Conservation (phyloP, 2,113 vertebrate species). For the Salvator merianae region DNA sequence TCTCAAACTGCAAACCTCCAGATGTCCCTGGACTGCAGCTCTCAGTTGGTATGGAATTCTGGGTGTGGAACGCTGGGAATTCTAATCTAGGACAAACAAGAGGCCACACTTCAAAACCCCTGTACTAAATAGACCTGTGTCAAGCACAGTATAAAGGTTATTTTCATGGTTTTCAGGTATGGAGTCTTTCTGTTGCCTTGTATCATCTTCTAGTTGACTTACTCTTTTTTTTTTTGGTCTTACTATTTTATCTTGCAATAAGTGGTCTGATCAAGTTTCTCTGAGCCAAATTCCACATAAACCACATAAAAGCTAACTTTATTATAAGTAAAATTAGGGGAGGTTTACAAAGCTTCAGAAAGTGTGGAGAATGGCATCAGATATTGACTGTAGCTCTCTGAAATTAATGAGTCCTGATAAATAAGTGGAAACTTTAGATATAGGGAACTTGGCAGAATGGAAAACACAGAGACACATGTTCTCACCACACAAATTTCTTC, state of each 20-base stretch:
- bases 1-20: too few relatives aligned
- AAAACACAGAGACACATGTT: too few relatives aligned
- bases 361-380: slow-evolving; percentile 59
- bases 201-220: not conserved
- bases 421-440: slow-evolving; percentile 32
- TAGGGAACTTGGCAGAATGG: slow-evolving; percentile 37
- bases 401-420: slow-evolving; percentile 66
- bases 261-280: slow-evolving; percentile 39
- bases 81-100: too few relatives aligned
- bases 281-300: slow-evolving; percentile 40
- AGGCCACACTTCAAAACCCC: too few relatives aligned
- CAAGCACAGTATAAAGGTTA: too few relatives aligned
- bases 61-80: too few relatives aligned
- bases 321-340: slow-evolving; percentile 57
- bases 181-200: not conserved
- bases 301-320: slow-evolving; percentile 33
- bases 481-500: too few relatives aligned
- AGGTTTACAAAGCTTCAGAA: slow-evolving; percentile 60
- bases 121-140: too few relatives aligned
- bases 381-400: slow-evolving; percentile 54
- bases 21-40: too few relatives aligned
- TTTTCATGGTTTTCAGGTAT: too few relatives aligned
- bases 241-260: slow-evolving; percentile 44
- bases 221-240: slow-evolving; percentile 20
- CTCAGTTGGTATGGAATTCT: too few relatives aligned